Evolutionary conservation across 2,888 invertebrate species (phyloP), one percentile per base, ranked within the genome.

Genomic region (Latrodectus elegans): DNA sequence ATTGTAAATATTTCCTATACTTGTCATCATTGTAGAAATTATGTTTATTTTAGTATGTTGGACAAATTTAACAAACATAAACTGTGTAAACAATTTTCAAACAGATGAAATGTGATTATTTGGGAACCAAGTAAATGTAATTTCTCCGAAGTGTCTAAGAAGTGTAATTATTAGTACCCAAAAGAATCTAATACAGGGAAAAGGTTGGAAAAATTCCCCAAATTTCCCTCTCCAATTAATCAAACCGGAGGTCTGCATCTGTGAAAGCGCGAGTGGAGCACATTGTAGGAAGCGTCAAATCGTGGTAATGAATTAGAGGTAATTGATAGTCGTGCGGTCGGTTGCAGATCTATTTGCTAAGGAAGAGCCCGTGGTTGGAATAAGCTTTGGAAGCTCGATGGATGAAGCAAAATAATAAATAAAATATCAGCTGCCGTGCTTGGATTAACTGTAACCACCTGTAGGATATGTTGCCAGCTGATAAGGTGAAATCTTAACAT

Each of bases 261-360:
- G 78, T 70, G 51, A 60, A 60, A 26, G 38, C 26, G n/a, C 15
- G 74, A 74, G 38, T 76, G 53, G 3, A 52, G 51, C 11, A 68
- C 55, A 82, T 81, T 87, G 81, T 87, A 72, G 75, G n/a, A 81
- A 73, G 86, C 81, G 81, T 81, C 86, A 81, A 71, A 38, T 22
- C 67, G 71, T 53, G 73, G 71, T 87, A 87, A 87, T 87, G 86
- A 81, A 87, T 87, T 87, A 87, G 81, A 14, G 65, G 68, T 82
- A 87, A 87, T 87, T 87, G 86, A 86, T 86, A 81, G 74, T 73
- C 81, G 81, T 72, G 72, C 84, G 49, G 60, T 51, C 55, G 73
- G 38, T 38, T 60, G 22, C 67, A 71, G 55, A 17, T 81, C 77
- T 82, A 64, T 81, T 87, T 82, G 77, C 64, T 72, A 53, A 81